Conservation (phyloP, 2,113 vertebrate genomes). For the Pteruthius melanotis region DNA sequence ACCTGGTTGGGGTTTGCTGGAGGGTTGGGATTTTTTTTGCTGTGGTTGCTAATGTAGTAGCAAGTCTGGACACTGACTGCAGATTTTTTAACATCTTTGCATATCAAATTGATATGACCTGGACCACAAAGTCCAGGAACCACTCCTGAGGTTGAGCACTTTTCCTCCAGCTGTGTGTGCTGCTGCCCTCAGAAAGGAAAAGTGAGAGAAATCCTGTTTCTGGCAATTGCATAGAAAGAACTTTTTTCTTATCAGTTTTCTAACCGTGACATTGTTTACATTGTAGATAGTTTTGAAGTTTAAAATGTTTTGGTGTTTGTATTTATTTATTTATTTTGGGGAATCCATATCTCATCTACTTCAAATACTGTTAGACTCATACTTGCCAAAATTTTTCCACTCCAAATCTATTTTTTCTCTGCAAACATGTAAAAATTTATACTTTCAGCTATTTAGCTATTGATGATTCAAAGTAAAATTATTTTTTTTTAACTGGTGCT, state of each 20-base stretch:
- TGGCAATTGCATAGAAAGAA: background rate
- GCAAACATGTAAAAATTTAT: background rate
- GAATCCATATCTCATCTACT: conserved; percentile 44
- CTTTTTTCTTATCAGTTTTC: background rate
- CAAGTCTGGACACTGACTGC: background rate
- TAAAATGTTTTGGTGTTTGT: background rate
- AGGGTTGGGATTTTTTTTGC: background rate
- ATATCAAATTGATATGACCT: background rate
- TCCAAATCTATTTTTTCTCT: background rate
- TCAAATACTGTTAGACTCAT: conserved; percentile 18
- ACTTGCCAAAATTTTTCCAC: conserved; percentile 9
- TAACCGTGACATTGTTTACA: background rate
- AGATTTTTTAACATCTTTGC: background rate
- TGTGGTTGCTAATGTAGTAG: background rate
- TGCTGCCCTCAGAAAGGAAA: background rate
- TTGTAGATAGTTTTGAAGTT: background rate
- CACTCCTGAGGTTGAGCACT: background rate
- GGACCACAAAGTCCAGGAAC: background rate
- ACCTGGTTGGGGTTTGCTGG: background rate
- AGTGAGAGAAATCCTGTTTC: background rate
- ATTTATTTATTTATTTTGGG: conserved; percentile 24
- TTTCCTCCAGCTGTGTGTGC: background rate
- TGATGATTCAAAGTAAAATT: conserved; percentile 14
- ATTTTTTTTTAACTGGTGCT: background rate
- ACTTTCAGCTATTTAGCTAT: background rate